Base-by-base conservation (phyloP, 1,140 invertebrate species). In the Listronotus oregonensis region DNA sequence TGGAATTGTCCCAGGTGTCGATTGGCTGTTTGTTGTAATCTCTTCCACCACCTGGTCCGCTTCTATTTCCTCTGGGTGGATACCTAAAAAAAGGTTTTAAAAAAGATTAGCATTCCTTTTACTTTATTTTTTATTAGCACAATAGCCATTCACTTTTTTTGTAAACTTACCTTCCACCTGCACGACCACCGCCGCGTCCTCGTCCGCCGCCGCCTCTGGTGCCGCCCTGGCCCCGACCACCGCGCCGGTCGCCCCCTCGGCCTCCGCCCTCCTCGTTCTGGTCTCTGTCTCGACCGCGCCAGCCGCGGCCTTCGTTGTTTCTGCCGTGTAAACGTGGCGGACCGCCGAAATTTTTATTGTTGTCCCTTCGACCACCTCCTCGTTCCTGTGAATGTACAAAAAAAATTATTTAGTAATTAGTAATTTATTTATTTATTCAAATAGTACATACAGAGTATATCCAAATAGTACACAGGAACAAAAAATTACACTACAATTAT, bases 171-270 rank as follows among this genome's bases (percentile, higher is more conserved):
- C 74, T 70, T 18, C 84, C 80, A 3, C 77, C 72, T 17, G 84
- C 75, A 40, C 83, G 85, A 47, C 87, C 81, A 40, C 87, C 83
- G 66, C 85, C 77, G 11, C 85, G 80, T 65, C 85, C 80, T 64
- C 85, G 78, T 52, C 84, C 80, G 37, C 84, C 80, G 17, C 82
- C 81, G 70, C 80, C 66, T 67, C 83, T 73, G 59, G 86, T 85
- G 21, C 85, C 72, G 60, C 86, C 85, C 21, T 85, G 75, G 49
- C 87, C 83, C 11, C 63, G 34, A 1, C 66, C 42, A 71, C 79
- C 64, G 64, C 83, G 71, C 76, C 82, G 61, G 77, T 82, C 71
- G 80, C 79, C 67, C 27, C 73, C 73, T 7, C 77, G 72, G 15
- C 71, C 71, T 56, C 73, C 66, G 66, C 66, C 75, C 21, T 68